Evolutionary conservation across 2,113 vertebrate genomes (phyloP), one percentile per base, ranked within the genome.

Genomic region (Mustela lutreola): DNA sequence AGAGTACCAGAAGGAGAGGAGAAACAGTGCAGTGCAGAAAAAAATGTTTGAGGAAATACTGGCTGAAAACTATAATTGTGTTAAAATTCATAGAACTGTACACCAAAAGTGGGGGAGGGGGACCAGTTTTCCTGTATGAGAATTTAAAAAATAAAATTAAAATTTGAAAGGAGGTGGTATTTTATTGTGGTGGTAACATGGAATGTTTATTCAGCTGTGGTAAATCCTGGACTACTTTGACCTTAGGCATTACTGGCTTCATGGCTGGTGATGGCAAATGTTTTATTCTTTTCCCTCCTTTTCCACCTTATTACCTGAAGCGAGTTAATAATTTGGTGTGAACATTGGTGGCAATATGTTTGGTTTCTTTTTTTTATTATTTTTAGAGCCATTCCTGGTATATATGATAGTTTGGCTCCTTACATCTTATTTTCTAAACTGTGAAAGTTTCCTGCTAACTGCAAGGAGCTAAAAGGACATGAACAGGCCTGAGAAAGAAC

Each of bases 21-120:
- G 70, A 82, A 92, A 80, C 58, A 50, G 42, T 93, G 19, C 11
- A 4, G 63, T 58, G 1, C 33, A 48, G 42, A 48, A 82, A 88
- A 53, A 73, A 28, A n/a, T 28, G 5, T 39, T 67, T 45, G 31
- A 89, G 76, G 33, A 94, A 71, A 63, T 71, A 87, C 53, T 95
- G 71, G 22, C 33, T 53, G 7, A 87, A 93, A 93, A 88, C n/a
- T 73, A 18, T 63, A 62, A 89, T 76, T 85, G 15, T 79, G 24
- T 95, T 92, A 85, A 92, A 89, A 94, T 73, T 95, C 33, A 71
- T 79, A 85, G 88, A 83, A 42, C 16, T 82, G 8, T 80, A 75
- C 24, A 95, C 24, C 48, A 53, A 65, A 94, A 26, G 16, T 45
- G 6, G n/a, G 21, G n/a, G n/a, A n/a, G 48, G 9, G 21, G 28